Evolutionary conservation across 2,797 vertebrate genomes (phyloP), one percentile per base, ranked within the genome.

Genomic region (Oreonectes daqikongensis): DNA sequence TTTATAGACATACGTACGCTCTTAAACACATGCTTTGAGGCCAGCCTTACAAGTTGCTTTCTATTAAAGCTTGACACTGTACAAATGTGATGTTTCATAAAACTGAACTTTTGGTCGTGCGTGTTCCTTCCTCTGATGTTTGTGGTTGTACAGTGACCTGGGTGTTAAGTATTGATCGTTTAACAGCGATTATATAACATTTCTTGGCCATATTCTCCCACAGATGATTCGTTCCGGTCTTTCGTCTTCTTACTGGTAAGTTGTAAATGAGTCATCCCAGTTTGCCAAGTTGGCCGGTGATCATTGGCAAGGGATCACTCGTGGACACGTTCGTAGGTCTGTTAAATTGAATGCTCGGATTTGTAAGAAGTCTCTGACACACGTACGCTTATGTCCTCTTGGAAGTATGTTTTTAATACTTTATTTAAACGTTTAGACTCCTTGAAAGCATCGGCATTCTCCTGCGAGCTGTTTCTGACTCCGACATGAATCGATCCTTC

Each of bases 241-340:
- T 46, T 14, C 18, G 17, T 18, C 4, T 17, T 46, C 5, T 46
- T 17, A 18, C 44, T 18, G 53, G 12, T 38, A 14, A 53, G 42
- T 24, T 48, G 70, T 61, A 14, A 73, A 63, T 63, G 59, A 73
- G 50, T 73, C 71, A 63, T 72, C 12, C 26, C 5, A 61, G 70
- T 61, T 61, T 57, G 44, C 24, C n/a, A 9, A 28, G 63, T 57
- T 15, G 12, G 24, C 24, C 53, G 4, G 44, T 73, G 59, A 73
- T 73, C 42, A 35, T 44, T 72, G 53, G 53, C 53, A 57, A 24
- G 1, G 3, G 57, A 63, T 72, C 59, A 63, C 38, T 70, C 68
- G 1, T 26, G 32, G 12, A 15, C 20, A 20, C 4, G 3, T 55
- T 55, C 11, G 24, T 26, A 55, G 53, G 50, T 20, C 20, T 53